Conservation (phyloP, 2,888 invertebrate species). For the Stegophylla sp. region DNA sequence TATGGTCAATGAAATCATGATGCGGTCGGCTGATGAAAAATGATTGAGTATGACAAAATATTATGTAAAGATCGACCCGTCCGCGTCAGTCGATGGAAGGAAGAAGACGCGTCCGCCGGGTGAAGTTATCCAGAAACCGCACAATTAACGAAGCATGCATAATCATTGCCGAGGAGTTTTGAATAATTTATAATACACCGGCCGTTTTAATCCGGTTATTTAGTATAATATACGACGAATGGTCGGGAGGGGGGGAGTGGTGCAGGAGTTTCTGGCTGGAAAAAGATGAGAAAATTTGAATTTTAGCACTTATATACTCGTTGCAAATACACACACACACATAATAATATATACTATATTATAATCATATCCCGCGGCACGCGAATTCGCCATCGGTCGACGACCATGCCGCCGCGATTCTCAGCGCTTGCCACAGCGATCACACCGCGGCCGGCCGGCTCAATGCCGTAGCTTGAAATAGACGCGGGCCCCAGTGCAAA, state of each 20-base stretch:
- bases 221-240: neutral
- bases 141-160: conserved; percentile 50
- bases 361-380: conserved; percentile 28
- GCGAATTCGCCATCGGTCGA: conserved; percentile 2
- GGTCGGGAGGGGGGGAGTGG: neutral
- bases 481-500: too few species aligned
- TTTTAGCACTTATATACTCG: conserved; percentile 14
- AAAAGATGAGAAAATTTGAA: conserved; percentile 36
- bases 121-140: conserved; percentile 27
- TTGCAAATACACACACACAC: neutral
- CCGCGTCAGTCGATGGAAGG: neutral
- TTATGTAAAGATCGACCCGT: neutral
- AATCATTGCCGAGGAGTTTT: conserved; percentile 35
- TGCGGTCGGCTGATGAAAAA: too few species aligned
- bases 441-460: too few species aligned
- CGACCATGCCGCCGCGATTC: neutral
- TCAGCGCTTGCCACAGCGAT: neutral
- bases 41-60: neutral
- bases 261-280: conserved; percentile 2
- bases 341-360: neutral
- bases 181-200: conserved; percentile 45
- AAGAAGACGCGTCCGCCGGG: neutral
- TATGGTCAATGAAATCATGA: too few species aligned
- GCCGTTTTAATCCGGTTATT: conserved; percentile 51
- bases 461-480: too few species aligned